A percentile compares a stretch with the other conserved stretches of the same genome.
These are phyloP conservation scores for Pampus argenteus DNA, from an alignment of 2,797 vertebrate species.

Conservation along the genomic window DNA sequence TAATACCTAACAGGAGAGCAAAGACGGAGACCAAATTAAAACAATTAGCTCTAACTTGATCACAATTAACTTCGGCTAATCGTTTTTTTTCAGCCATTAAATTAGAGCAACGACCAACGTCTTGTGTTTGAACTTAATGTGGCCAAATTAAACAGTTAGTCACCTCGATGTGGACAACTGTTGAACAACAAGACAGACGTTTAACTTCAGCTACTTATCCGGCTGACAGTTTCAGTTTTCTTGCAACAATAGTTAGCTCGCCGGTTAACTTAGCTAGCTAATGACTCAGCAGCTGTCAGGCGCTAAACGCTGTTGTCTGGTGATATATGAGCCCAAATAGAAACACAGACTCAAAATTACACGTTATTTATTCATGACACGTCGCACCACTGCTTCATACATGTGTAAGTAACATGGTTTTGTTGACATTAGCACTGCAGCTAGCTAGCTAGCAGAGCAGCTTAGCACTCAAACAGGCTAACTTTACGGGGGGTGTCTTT, in stretches of 20 bases:
- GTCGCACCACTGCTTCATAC: neutral
- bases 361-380: slow-evolving; percentile 35
- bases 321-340: neutral
- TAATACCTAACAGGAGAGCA: fast-evolving
- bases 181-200: neutral
- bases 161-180: neutral
- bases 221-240: slow-evolving; percentile 45
- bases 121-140: neutral
- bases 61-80: neutral
- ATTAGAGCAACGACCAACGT: neutral
- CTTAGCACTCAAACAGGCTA: slow-evolving; percentile 70
- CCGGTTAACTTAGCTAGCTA: slow-evolving; percentile 78
- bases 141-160: neutral
- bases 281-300: slow-evolving; percentile 86
- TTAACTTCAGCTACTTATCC: slow-evolving; percentile 3
- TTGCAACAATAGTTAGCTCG: slow-evolving; percentile 73
- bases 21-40: slow-evolving; percentile 9
- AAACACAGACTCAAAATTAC: slow-evolving; percentile 7
- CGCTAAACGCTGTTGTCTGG: slow-evolving; percentile 2
- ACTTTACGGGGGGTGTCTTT: slow-evolving; percentile 63
- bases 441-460: slow-evolving; percentile 67
- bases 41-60: neutral
- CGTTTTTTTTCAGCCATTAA: neutral
- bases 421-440: slow-evolving; percentile 70
- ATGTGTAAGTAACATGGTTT: slow-evolving; percentile 46